phyloP scores from a whole-genome alignment of 37 sponge, comb jelly and placozoan species.

The Sycon ciliatum region DNA sequence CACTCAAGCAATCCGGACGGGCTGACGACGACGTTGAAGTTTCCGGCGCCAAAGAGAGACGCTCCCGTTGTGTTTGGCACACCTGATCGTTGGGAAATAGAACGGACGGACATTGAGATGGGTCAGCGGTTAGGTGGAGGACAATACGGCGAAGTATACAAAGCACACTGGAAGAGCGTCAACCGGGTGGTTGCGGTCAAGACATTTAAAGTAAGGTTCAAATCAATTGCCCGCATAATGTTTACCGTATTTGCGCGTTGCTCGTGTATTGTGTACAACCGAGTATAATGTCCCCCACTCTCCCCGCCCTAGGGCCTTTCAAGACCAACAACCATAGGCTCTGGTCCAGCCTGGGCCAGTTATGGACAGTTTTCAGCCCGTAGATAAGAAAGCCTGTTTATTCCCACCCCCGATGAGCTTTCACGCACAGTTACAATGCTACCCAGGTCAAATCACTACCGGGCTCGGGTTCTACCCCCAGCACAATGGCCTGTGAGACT shows the following conservation, averaged over 20 bases:
- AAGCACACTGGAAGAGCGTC: slow-evolving; percentile 50
- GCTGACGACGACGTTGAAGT: slow-evolving; percentile 73
- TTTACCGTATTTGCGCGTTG: slow-evolving; percentile 5
- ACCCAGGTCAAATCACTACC: too few species aligned
- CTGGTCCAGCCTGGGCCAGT: too few species aligned
- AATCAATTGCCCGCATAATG: too few species aligned
- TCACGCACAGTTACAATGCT: too few species aligned
- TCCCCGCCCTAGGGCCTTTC: too few species aligned
- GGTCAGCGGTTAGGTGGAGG: slow-evolving; percentile 85
- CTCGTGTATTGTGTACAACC: neutral
- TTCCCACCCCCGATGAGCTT: too few species aligned
- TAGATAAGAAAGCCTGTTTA: too few species aligned
- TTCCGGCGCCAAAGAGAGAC: slow-evolving; percentile 82
- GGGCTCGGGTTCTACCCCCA: too few species aligned
- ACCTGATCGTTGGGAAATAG: slow-evolving; percentile 88
- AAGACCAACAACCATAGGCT: too few species aligned
- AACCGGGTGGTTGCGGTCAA: slow-evolving; percentile 48
- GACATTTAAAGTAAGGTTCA: slow-evolving; percentile 44
- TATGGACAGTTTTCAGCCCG: too few species aligned
- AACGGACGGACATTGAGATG: slow-evolving; percentile 77
- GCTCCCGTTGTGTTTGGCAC: slow-evolving; percentile 73
- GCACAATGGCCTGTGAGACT: too few species aligned
- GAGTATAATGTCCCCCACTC: neutral
- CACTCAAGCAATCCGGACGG: slow-evolving; percentile 82
- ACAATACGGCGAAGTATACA: slow-evolving; percentile 97